Conservation (phyloP, 2,113 vertebrate genomes). For the Nestor notabilis region DNA sequence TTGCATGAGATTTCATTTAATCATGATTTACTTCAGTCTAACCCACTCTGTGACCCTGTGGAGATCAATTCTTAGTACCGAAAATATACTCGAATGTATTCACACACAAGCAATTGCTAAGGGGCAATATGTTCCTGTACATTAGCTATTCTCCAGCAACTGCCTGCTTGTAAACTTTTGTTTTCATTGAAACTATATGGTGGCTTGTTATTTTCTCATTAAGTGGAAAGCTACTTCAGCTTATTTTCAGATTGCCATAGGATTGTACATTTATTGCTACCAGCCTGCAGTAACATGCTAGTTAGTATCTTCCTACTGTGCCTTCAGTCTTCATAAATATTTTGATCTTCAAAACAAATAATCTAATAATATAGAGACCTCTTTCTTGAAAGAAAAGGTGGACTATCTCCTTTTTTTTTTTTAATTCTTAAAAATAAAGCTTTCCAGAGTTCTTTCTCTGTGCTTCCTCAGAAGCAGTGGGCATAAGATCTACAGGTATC, state of each 20-base stretch:
- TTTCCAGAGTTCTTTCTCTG: not conserved
- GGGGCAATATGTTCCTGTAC: not conserved
- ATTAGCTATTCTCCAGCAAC: not conserved
- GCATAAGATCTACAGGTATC: not conserved
- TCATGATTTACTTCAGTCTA: not conserved
- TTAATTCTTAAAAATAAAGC: not conserved
- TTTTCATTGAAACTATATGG: not conserved
- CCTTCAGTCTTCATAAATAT: not conserved
- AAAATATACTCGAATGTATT: not conserved
- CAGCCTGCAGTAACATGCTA: not conserved
- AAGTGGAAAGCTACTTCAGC: not conserved
- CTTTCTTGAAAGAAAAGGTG: not conserved
- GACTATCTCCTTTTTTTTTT: not conserved
- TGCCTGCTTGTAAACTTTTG: not conserved
- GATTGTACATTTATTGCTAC: not conserved
- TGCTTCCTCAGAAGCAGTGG: not conserved
- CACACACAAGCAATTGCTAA: not conserved
- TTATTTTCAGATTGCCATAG: not conserved
- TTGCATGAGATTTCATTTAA: not conserved
- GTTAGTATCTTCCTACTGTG: not conserved
- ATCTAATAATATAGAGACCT: not conserved
- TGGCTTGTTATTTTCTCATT: slow-evolving; percentile 7
- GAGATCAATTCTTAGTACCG: not conserved
- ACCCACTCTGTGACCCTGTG: not conserved
- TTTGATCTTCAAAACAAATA: not conserved